Evolutionary conservation across 2,888 invertebrate genomes (phyloP), one percentile per base, ranked within the genome.

Genomic region (Ormyrus nitidulus): DNA sequence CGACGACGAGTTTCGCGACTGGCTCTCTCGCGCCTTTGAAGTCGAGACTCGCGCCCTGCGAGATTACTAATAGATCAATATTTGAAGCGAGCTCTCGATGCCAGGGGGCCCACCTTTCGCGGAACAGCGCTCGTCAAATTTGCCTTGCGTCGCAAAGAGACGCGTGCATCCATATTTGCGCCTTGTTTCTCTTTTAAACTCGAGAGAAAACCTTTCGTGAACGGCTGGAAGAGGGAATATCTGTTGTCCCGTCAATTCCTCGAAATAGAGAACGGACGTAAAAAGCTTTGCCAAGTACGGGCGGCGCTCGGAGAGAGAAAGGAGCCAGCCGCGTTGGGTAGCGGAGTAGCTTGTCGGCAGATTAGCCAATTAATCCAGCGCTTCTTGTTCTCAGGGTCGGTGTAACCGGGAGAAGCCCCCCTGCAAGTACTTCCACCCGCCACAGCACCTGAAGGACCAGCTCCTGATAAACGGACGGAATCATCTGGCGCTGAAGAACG

Each of bases 401-500:
- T 99, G 99, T 94, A 99, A 99, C 92, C 95, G 99, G 90, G 99
- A 99, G 93, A 99, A 99, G 92, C 99, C 99, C 85, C 99, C 99
- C 89, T 99, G 99, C 96, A 99, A 99, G 94, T 99, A 99, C 93
- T 98, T 99, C 93, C 99, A 99, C 93, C 99, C 99, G 87, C 99
- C 99, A 87, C 99, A 99, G 92, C 99, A 99, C 92, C 94, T 99
- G 90, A 99, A 99, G 94, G 99, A 99, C 93, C 99, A 99, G 94
- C 94, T 99, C 91, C 94, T 99, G 92, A 99, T 99, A 94, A 99
- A 99, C 93, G 99, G 99, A 86, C 94, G 99, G 91, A 99, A 99
- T 94, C 99, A 99, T 93, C 94, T 99, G 93, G 99, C 99, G 90
- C 93, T 99, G 92, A 99, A 99, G 93, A 99, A 99, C 93, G 98